Evolutionary conservation across 2,797 vertebrate species (phyloP), one percentile per base, ranked within the genome.

Genomic region (Phylloscopus collybita): DNA sequence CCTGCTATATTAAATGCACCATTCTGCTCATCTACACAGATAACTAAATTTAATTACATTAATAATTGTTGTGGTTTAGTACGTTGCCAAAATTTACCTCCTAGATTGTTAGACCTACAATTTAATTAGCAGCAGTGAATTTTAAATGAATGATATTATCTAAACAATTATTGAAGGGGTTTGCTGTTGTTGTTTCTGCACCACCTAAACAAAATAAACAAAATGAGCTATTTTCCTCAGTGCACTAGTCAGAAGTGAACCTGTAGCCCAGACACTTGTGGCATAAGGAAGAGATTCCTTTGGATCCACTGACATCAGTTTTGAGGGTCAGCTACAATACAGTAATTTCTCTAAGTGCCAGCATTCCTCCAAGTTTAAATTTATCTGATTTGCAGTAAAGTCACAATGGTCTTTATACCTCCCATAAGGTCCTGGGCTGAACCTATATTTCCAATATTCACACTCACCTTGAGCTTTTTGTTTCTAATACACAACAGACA

Each of bases 41-140:
- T 87, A 97, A 80, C 85, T 87, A 92, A 76, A 81, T 81, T 94
- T 92, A 95, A 97, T 95, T 94, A 74, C 64, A 49, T 88, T 91
- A 90, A 88, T 89, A 96, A 93, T 71, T 86, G 79, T 59, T 88
- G 92, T 89, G 93, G 96, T 92, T 97, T 94, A 92, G 59, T 47
- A 54, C 0, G 0, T 21, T 95, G 95, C 93, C 95, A 96, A 45
- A 83, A 80, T 95, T 93, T 78, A 86, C 89, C 80, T 93, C 75
- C 89, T 84, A 32, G 67, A 78, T 86, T 95, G 89, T 93, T 91
- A 90, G 78, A 27, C 40, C 45, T 40, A 65, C 51, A 69, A 64
- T 80, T 93, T 94, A 94, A 94, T 97, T 95, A 91, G 89, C 30
- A 71, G 78, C 47, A 86, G 51, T 81, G 86, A 91, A 88, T 65